Evolutionary conservation across 2,797 vertebrate genomes (phyloP), one percentile per base, ranked within the genome.

Genomic region (Thamnophis elegans): DNA sequence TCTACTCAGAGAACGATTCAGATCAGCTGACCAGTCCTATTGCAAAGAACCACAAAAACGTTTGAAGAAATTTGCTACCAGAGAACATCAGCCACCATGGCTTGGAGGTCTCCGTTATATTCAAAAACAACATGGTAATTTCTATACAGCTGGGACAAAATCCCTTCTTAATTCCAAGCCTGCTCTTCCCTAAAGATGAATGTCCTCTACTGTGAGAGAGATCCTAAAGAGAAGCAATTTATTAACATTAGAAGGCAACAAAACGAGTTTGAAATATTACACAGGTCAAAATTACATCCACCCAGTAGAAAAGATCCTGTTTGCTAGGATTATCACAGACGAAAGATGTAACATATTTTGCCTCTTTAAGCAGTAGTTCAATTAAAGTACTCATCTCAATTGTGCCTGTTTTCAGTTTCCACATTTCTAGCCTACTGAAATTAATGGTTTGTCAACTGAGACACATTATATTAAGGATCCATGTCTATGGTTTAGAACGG

Each of bases 11-110:
- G 99, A 99, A 51, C 99, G 98, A 87, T 99, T 99, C 95, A 99
- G 96, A 92, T 99, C 99, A 95, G 98, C 95, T 59, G 99, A 99
- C 99, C 98, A 99, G 90, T 99, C 99, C 99, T 99, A 8, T 0
- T 62, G 56, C 94, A 62, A 91, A 0, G 22, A 89, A 91, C 0
- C 26, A 94, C 85, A 85, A 0, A 0, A 22, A 0, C 1, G 1
- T 62, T 0, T 93, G 18, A 95, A 92, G 60, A 85, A 56, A 47
- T 20, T 55, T 36, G 3, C 60, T 26, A 16, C 2, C 47, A 87
- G 2, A 87, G 28, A 62, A 25, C 82, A 73, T 51, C 12, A 58
- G 10, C 13, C 54, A 65, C 5, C 4, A 28, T 36, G 16, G 42
- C 26, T 59, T 60, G n/a, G 85, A 91, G 13, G 8, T 58, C 25